A percentile compares a stretch with the other conserved stretches of the same genome.
These are phyloP conservation scores for Anagrus nilaparvatae DNA, from an alignment of 1,140 invertebrate genomes.

Conservation along the genomic window DNA sequence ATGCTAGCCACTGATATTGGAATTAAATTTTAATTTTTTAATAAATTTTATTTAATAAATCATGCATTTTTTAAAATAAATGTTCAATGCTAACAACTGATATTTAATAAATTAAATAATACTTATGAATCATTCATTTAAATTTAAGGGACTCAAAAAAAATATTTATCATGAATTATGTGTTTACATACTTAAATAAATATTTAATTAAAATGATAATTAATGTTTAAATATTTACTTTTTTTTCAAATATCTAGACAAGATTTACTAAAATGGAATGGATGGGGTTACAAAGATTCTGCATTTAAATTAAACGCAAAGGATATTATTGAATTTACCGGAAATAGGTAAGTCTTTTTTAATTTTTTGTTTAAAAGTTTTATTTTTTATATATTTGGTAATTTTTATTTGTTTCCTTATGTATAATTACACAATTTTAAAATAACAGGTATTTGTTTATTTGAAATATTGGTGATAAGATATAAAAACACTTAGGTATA, in stretches of 20 bases:
- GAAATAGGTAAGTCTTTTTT: conserved; percentile 58
- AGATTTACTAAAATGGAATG: conserved; percentile 90
- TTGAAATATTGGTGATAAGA: too few relatives aligned
- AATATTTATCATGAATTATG: background rate
- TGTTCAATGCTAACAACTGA: background rate
- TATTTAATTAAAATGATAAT: background rate
- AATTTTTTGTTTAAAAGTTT: too few relatives aligned
- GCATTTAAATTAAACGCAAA: conserved; percentile 58
- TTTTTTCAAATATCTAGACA: conserved; percentile 49
- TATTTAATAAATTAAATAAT: too few relatives aligned
- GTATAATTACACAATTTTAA: too few relatives aligned
- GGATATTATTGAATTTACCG: conserved; percentile 58
- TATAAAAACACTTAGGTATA: too few relatives aligned
- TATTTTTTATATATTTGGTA: too few relatives aligned
- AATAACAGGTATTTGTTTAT: too few relatives aligned
- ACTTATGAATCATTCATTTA: too few relatives aligned
- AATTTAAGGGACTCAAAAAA: background rate
- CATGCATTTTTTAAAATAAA: background rate
- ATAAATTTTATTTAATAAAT: background rate
- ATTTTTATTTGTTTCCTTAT: too few relatives aligned
- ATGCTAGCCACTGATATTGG: too few relatives aligned
- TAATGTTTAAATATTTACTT: background rate
- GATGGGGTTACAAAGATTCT: conserved; percentile 96
- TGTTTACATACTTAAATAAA: background rate
- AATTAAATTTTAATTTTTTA: background rate